Percentiles rank a stretch among this genome's conserved stretches.
Evolutionary conservation across 2,113 vertebrate species (phyloP).

Genomic region (Ageneiosus marmoratus): DNA sequence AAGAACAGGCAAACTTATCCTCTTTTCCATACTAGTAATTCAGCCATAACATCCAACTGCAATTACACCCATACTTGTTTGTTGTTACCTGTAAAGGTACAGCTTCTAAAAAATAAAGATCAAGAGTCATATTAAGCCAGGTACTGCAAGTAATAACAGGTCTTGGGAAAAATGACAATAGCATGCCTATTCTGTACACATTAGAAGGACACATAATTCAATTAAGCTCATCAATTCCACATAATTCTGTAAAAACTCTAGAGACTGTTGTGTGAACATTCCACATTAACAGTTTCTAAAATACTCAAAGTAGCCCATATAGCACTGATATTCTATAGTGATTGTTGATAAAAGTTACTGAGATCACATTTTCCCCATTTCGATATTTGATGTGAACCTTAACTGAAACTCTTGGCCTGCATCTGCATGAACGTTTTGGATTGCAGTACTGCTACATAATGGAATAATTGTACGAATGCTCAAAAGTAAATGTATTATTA

Average conservation of each 20-base stretch:
- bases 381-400: background rate
- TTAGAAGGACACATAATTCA: background rate
- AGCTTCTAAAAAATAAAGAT: background rate
- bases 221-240: background rate
- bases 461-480: background rate
- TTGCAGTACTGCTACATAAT: background rate
- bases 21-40: background rate
- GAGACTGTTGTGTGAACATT: background rate
- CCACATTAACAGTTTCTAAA: background rate
- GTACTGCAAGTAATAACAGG: background rate
- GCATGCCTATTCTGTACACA: background rate
- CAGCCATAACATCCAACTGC: background rate
- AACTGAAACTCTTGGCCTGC: background rate
- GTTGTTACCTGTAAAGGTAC: background rate
- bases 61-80: background rate
- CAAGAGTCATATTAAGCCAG: background rate
- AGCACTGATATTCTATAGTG: background rate
- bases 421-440: background rate
- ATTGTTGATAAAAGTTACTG: background rate
- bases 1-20: background rate
- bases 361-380: background rate
- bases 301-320: background rate
- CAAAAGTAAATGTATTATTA: background rate
- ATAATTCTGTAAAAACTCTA: background rate
- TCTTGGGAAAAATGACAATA: background rate